Percentiles rank a stretch among this genome's conserved stretches.
phyloP scores from a whole-genome alignment of 2,797 vertebrate species.

The Zalophus californianus region DNA sequence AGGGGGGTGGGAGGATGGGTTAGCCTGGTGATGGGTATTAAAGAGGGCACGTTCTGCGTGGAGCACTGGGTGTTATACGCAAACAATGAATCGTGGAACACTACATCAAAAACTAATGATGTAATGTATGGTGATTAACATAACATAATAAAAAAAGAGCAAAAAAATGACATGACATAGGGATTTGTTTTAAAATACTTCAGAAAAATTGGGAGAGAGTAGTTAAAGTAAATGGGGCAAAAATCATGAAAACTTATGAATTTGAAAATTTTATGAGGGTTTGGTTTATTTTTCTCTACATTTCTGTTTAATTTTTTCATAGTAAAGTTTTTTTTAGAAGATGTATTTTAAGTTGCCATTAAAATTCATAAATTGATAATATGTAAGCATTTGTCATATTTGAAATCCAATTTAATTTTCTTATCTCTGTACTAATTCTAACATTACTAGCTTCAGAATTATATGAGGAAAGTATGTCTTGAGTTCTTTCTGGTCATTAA shows the following conservation, averaged over 20 bases:
- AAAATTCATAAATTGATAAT: background rate
- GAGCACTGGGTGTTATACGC: no score
- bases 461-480: slow-evolving; percentile 5
- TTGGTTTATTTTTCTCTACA: background rate
- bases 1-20: no score
- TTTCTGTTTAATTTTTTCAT: slow-evolving; percentile 16
- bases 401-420: slow-evolving; percentile 11
- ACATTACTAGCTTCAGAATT: background rate
- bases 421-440: background rate
- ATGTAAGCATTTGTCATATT: background rate
- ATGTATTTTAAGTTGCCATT: background rate
- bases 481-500: background rate
- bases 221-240: background rate
- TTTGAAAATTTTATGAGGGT: background rate
- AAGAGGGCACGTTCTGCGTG: no score
- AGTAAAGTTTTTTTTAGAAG: background rate
- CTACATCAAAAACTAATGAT: no score
- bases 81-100: no score
- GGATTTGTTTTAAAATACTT: background rate
- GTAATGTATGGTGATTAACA: no score
- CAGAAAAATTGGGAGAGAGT: background rate
- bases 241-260: background rate
- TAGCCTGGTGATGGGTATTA: no score
- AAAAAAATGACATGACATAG: background rate
- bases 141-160: no score